phyloP scores from a whole-genome alignment of 2,888 invertebrate species.

The Schizaphis graminum region DNA sequence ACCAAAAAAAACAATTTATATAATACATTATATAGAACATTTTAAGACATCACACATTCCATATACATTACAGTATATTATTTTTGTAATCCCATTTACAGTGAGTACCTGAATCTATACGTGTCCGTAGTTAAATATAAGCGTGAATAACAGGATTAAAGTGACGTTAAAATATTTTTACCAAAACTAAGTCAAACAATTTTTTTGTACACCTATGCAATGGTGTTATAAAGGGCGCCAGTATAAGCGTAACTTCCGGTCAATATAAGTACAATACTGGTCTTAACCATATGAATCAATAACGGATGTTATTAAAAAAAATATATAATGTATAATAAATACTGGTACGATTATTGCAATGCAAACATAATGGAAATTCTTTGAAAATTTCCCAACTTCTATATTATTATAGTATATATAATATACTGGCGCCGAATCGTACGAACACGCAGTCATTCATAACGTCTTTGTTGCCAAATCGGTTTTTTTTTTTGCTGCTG shows the following conservation, averaged over 20 bases:
- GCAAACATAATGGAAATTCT: not conserved
- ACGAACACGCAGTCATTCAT: not conserved
- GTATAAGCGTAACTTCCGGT: not conserved
- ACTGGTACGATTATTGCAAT: not conserved
- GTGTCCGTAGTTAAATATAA: not conserved
- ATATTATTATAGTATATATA: not conserved
- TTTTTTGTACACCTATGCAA: not conserved
- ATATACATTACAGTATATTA: not conserved
- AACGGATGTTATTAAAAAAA: not conserved
- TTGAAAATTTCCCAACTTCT: not conserved
- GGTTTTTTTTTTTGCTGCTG: not conserved
- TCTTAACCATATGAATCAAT: not conserved
- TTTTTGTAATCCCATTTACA: not conserved
- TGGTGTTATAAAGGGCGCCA: not conserved
- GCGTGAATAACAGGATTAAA: not conserved
- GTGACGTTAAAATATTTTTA: not conserved
- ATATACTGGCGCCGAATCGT: conserved; percentile 2
- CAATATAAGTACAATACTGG: not conserved
- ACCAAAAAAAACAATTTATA: not conserved
- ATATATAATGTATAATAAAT: not conserved
- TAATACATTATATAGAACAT: not conserved
- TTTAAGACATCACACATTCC: not conserved
- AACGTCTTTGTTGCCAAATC: not conserved
- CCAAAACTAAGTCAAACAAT: not conserved
- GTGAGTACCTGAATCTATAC: not conserved